phyloP scores from a whole-genome alignment of 2,113 vertebrate genomes.

The Leuciscus idus region DNA sequence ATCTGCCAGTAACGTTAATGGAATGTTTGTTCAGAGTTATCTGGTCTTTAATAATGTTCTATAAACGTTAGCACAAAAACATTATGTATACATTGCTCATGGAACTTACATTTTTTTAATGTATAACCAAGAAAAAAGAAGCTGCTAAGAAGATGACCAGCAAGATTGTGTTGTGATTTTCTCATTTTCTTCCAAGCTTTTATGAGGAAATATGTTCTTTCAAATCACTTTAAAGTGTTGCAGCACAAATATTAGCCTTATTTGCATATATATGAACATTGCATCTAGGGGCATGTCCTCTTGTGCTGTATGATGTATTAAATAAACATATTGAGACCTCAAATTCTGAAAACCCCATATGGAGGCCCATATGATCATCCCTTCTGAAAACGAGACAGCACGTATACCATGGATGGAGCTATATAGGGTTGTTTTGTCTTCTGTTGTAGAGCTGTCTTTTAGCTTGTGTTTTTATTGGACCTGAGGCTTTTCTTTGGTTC shows the following conservation, averaged over 20 bases:
- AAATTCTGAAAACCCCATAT: slow-evolving; percentile 1
- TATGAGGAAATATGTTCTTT: background rate
- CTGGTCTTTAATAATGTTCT: too few species aligned
- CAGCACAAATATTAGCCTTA: background rate
- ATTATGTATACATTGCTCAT: too few species aligned
- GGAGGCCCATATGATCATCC: background rate
- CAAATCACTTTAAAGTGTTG: background rate
- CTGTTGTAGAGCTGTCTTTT: background rate
- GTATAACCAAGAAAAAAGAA: too few species aligned
- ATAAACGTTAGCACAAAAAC: too few species aligned
- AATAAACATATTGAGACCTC: background rate
- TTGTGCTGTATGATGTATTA: background rate
- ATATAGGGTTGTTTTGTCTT: slow-evolving; percentile 10
- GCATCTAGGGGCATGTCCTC: background rate
- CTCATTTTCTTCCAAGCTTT: background rate
- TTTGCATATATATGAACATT: slow-evolving; percentile 26
- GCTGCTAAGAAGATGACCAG: background rate
- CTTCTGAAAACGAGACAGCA: background rate
- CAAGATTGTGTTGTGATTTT: background rate
- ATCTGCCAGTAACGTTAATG: too few species aligned
- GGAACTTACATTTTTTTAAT: too few species aligned
- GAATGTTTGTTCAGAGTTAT: too few species aligned
- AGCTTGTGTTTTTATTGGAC: slow-evolving; percentile 7
- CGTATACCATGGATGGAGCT: background rate
- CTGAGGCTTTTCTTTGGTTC: slow-evolving; percentile 15